Base-by-base conservation (phyloP, 2,113 vertebrate genomes). In the Plotosus lineatus region DNA sequence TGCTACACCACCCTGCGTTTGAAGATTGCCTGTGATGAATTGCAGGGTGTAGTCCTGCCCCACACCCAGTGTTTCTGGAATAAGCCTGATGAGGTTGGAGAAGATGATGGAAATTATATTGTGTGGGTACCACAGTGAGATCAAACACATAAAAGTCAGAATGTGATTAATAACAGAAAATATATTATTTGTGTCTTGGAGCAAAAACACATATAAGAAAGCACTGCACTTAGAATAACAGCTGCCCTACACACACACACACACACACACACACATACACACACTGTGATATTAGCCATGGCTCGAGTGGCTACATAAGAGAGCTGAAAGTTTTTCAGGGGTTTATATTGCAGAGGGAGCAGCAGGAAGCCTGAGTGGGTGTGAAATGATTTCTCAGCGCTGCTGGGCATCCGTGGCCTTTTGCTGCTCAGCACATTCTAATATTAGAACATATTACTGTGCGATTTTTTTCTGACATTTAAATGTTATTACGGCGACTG, bases 371-470 rank as follows among this genome's bases (percentile, higher is more conserved):
- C 51, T 58, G 65, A 71, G 78, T 63, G 50, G 51, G 66, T 69
- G 78, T 71, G 65, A 79, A 79, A 79, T 79, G 65, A 71, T 79
- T 79, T 79, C 51, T 71, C 51, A 31, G 78, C 31, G 50, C 78
- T 79, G 78, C 66, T 44, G 78, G 78, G 50, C 65, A 79, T 71
- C 38, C n/a, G 40, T 71, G 78, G 40, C 78, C 78, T 79, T 79
- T 79, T 55, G 65, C 78, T 71, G 77, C 38, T 79, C 65, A 71
- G 78, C 78, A 79, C 65, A 79, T 31, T 79, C 78, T 79, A 79
- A 79, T 79, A 79, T 79, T 79, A 79, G 78, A 55, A 79, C 50
- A 42, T 50, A 71, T 71, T 79, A 79, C 63, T 56, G 65, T 71
- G 66, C 65, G n/a, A 23, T 79, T 71, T 58, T 79, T 79, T 44